Conservation (phyloP, 2,888 invertebrate genomes). For the Eupithecia dodoneata region DNA sequence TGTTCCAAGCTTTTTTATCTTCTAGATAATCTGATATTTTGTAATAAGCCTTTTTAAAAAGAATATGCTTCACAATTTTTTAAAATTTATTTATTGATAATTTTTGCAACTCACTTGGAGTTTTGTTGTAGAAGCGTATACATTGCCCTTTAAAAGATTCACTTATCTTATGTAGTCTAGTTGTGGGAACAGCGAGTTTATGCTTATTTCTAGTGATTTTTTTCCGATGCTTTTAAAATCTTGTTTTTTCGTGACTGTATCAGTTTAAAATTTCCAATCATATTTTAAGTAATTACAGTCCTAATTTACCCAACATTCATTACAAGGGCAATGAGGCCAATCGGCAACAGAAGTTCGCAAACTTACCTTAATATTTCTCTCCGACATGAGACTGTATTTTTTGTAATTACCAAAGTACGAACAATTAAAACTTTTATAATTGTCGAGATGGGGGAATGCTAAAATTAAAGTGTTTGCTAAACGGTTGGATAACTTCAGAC, state of each 20-base stretch:
- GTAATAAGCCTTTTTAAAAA: no score
- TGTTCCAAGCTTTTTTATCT: no score
- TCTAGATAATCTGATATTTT: no score
- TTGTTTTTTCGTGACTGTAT: neutral
- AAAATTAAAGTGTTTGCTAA: slow-evolving; percentile 60
- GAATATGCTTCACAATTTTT: no score
- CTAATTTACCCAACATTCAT: slow-evolving; percentile 37
- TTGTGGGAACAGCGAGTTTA: no score
- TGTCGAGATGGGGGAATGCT: slow-evolving; percentile 75
- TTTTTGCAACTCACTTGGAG: no score
- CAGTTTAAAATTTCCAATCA: neutral
- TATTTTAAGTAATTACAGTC: neutral
- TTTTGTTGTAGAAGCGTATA: no score
- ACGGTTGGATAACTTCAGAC: slow-evolving; percentile 3
- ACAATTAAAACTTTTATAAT: slow-evolving; percentile 84
- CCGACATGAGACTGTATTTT: slow-evolving; percentile 77
- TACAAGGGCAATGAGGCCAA: slow-evolving; percentile 38
- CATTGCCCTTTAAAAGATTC: no score
- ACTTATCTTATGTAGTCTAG: no score
- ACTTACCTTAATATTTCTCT: slow-evolving; percentile 58
- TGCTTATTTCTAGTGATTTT: no score
- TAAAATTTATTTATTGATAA: no score
- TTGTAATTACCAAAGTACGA: slow-evolving; percentile 82
- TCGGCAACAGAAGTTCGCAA: slow-evolving; percentile 35
- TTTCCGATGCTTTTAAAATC: no score